These are phyloP conservation scores for Plotosus lineatus DNA, from an alignment of 2,113 vertebrate species.

Conservation along the genomic window DNA sequence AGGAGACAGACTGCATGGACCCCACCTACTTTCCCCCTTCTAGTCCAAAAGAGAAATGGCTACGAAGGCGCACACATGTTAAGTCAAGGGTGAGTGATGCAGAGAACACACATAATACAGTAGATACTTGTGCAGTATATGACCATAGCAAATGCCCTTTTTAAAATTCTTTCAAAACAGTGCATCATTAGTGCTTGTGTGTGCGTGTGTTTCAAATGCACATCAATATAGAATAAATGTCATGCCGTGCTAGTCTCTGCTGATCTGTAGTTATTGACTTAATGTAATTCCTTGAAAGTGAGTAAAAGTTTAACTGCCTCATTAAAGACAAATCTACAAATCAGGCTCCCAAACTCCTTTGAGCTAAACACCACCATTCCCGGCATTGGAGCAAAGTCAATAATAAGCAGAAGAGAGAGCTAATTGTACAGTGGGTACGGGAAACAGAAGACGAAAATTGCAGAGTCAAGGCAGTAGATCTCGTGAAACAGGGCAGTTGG, in stretches of 20 bases:
- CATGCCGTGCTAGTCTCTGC: not conserved
- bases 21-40: constrained; percentile 77
- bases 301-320: not conserved
- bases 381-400: too few relatives aligned
- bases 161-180: too few relatives aligned
- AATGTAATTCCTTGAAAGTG: not conserved
- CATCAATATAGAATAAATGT: not conserved
- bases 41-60: constrained; percentile 91
- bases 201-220: not conserved
- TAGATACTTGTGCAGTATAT: not conserved
- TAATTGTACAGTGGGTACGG: too few relatives aligned
- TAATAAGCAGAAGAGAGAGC: too few relatives aligned
- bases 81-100: constrained; percentile 81
- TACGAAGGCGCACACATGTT: constrained; percentile 92
- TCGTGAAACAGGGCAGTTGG: too few relatives aligned
- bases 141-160: not conserved
- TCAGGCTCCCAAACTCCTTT: not conserved
- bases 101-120: not conserved
- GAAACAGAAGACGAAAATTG: too few relatives aligned
- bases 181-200: not conserved
- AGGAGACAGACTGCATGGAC: constrained; percentile 79
- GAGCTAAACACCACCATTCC: too few relatives aligned
- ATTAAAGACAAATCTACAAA: not conserved
- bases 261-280: constrained; percentile 3
- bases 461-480: too few relatives aligned